Evolutionary conservation across 1,140 invertebrate species (phyloP), one percentile per base, ranked within the genome.

Genomic region (Drosophila serrata): DNA sequence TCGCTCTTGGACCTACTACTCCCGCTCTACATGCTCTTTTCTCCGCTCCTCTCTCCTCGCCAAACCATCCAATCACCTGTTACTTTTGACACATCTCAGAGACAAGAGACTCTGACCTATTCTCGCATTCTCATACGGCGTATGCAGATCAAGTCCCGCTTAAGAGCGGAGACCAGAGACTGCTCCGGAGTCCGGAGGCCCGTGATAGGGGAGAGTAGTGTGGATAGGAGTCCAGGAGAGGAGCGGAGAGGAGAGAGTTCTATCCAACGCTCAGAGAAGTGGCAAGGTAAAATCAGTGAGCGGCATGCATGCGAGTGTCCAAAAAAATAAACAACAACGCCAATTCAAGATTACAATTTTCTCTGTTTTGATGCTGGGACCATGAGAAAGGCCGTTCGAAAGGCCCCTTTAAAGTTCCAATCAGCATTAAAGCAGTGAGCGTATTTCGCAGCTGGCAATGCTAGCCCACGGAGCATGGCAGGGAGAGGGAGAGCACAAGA

Each of bases 61-160:
- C 65, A 82, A 55, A 24, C 51, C 33, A 55, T 37, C 33, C 51
- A 55, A 75, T 88, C 82, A 87, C 84, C 84, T 88, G 84, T 90
- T 88, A 86, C 69, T 80, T 86, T 80, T 77, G 80, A 80, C 75
- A 79, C 68, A 87, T 84, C 76, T 70, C 84, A 75, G 75, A 86
- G 64, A 75, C 60, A 65, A 48, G 45, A 61, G 17, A 60, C 63
- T 65, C 81, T 73, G 77, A 90, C 85, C 85, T 82, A 82, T 77
- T 87, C 82, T 82, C 62, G 46, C 35, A 57, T 76, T 64, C 61
- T 61, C 61, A 31, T 64, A 24, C 51, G 29, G 45, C 58, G 19
- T 81, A 90, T 88, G 84, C 85, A 88, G 84, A 88, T 88, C 84
- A 88, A 88, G 85, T 90, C 84, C 84, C 81, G 84, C 84, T 88